Evolutionary conservation across 2,888 invertebrate genomes (phyloP).

Genomic region (Drosophila basisetae): DNA sequence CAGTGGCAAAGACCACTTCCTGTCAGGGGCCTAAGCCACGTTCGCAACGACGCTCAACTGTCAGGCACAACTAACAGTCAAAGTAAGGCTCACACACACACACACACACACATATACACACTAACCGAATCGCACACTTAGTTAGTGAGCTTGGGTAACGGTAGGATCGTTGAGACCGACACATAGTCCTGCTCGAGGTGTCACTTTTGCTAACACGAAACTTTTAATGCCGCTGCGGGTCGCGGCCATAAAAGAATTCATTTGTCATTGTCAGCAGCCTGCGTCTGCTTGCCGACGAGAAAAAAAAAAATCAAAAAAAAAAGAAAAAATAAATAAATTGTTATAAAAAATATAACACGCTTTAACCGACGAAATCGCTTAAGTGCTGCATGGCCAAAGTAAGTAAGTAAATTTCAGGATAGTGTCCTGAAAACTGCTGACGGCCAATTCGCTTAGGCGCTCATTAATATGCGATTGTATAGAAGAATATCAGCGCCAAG

Average conservation of each 20-base stretch:
- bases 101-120: constrained; percentile 18
- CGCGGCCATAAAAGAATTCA: constrained; percentile 80
- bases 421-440: constrained; percentile 47
- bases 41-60: constrained; percentile 33
- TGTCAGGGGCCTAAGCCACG: constrained; percentile 72
- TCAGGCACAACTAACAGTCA: constrained; percentile 49
- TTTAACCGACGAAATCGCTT: constrained; percentile 61
- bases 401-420: constrained; percentile 20
- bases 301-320: not conserved
- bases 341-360: constrained; percentile 40
- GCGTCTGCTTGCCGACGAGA: constrained; percentile 47
- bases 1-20: constrained; percentile 74
- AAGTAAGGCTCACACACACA: constrained; percentile 36
- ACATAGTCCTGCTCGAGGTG: constrained; percentile 58
- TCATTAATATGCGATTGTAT: constrained; percentile 77
- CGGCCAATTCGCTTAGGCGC: constrained; percentile 51
- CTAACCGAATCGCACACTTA: constrained; percentile 5
- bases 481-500: constrained; percentile 23
- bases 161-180: constrained; percentile 32
- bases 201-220: constrained; percentile 74
- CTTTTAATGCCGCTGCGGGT: constrained; percentile 75
- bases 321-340: not conserved
- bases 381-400: constrained; percentile 44
- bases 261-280: constrained; percentile 80
- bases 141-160: constrained; percentile 9